Percentiles rank a stretch among this genome's conserved stretches.
phyloP scores from a whole-genome alignment of 2,888 invertebrate species.

The Cataglyphis rosenhaueri region DNA sequence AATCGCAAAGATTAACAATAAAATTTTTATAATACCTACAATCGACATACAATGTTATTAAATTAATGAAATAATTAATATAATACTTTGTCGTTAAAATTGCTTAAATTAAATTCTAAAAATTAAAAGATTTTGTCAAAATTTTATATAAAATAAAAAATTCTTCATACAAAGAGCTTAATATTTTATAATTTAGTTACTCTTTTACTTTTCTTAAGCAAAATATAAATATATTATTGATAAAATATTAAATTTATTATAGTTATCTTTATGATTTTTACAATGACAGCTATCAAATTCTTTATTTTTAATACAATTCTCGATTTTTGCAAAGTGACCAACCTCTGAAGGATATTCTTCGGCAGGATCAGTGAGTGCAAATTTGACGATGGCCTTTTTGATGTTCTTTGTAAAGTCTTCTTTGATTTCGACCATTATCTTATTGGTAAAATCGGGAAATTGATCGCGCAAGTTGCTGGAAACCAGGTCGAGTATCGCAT shows the following conservation, averaged over 20 bases:
- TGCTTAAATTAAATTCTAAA: not conserved
- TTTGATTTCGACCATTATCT: slow-evolving; percentile 92
- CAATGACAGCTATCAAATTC: not conserved
- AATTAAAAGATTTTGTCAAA: not conserved
- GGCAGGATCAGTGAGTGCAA: slow-evolving; percentile 90
- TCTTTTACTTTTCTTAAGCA: not conserved
- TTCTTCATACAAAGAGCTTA: not conserved
- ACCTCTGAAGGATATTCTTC: slow-evolving; percentile 60
- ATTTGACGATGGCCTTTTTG: slow-evolving; percentile 96
- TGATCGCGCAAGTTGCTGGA: slow-evolving; percentile 87
- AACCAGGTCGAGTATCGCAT: slow-evolving; percentile 89
- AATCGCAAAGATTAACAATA: not conserved
- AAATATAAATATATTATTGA: not conserved
- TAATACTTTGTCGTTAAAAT: not conserved
- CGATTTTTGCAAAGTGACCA: not conserved
- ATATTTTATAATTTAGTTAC: not conserved
- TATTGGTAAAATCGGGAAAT: slow-evolving; percentile 88
- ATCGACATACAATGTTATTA: not conserved
- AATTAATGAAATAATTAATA: not conserved
- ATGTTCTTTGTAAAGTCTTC: slow-evolving; percentile 95
- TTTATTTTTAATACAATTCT: not conserved
- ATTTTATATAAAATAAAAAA: not conserved
- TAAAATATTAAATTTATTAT: not conserved
- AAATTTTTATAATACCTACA: not conserved
- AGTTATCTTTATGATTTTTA: not conserved